These are phyloP conservation scores for Siniperca chuatsi DNA, from an alignment of 2,113 vertebrate genomes.

Conservation along the genomic window DNA sequence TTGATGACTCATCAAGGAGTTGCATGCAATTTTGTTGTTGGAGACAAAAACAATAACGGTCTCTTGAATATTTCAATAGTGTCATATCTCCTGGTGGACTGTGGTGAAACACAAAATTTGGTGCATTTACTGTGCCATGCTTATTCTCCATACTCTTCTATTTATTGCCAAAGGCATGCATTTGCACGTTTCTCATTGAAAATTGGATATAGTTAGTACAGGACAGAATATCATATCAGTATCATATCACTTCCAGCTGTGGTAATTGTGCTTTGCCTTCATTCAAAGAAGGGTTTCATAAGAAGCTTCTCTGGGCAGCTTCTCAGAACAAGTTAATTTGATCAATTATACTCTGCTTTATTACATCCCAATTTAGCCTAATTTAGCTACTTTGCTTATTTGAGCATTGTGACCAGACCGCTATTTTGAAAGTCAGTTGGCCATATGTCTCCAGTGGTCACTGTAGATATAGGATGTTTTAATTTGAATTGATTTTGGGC, in stretches of 20 bases:
- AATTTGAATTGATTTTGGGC: neutral
- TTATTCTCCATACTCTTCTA: neutral
- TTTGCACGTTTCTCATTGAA: neutral
- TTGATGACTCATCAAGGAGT: neutral
- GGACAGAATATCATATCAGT: neutral
- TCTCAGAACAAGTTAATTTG: neutral
- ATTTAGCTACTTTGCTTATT: neutral
- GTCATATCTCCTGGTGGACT: neutral
- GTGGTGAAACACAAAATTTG: neutral
- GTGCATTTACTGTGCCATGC: neutral
- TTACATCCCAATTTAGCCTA: neutral
- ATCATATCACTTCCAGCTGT: neutral
- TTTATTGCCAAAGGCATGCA: neutral
- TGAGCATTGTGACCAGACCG: too few species aligned
- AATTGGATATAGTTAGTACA: neutral
- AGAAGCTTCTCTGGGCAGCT: constrained; percentile 15
- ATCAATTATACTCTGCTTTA: neutral
- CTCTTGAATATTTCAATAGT: neutral
- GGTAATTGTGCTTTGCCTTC: neutral
- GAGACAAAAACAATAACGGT: neutral
- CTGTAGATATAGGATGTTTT: neutral
- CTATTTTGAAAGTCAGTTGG: neutral
- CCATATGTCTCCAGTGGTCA: neutral
- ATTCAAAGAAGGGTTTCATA: neutral
- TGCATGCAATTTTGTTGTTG: neutral